phyloP scores from a whole-genome alignment of 2,113 vertebrate species.

The Diphyllodes magnificus region DNA sequence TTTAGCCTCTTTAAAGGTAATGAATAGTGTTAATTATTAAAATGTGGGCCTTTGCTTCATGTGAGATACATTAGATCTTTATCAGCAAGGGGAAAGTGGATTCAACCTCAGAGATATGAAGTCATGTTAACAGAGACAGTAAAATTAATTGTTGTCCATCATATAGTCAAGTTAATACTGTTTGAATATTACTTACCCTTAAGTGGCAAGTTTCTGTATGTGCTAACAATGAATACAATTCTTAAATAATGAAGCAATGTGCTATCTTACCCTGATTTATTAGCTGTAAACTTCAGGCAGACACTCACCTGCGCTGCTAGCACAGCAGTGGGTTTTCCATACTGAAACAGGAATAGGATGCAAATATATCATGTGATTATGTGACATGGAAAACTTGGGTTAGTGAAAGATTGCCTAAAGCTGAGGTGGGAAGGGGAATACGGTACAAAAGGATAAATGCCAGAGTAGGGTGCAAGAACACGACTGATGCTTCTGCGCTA shows the following conservation, averaged over 20 bases:
- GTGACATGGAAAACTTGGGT: not conserved
- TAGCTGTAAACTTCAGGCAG: not conserved
- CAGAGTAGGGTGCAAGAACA: not conserved
- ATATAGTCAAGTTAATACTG: not conserved
- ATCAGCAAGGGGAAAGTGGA: not conserved
- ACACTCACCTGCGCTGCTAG: not conserved
- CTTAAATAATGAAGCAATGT: not conserved
- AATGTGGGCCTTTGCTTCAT: not conserved
- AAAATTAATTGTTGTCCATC: not conserved
- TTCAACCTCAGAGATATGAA: not conserved
- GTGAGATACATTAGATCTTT: not conserved
- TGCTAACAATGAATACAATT: not conserved
- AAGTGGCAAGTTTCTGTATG: not conserved
- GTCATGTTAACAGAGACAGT: not conserved
- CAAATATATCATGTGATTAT: not conserved
- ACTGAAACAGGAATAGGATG: not conserved
- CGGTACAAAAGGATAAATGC: not conserved
- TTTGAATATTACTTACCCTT: not conserved
- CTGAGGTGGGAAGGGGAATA: not conserved
- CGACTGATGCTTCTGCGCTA: not conserved
- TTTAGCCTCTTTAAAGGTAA: not conserved
- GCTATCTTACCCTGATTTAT: not conserved
- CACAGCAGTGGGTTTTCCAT: not conserved
- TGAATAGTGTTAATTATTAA: not conserved
- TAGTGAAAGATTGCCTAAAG: not conserved